Conservation (phyloP, 2,113 vertebrate genomes). For the Corythornis cristatus region DNA sequence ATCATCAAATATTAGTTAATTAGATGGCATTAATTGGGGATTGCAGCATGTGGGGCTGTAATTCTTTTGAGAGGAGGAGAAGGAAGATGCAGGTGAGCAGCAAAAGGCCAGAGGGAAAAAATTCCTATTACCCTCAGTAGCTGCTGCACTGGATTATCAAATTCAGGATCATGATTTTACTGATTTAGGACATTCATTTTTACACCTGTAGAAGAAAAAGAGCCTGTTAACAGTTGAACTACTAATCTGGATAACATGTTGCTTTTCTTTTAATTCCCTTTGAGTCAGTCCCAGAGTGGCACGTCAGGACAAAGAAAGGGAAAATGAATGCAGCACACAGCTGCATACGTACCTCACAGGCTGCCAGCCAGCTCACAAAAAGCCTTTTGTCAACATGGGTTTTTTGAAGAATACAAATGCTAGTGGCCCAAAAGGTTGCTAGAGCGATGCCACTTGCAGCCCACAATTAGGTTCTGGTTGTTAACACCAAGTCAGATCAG, state of each 20-base stretch:
- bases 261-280: not conserved
- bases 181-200: not conserved
- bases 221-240: not conserved
- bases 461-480: not conserved
- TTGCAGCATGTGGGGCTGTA: not conserved
- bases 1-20: not conserved
- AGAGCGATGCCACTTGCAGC: not conserved
- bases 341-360: not conserved
- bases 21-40: not conserved
- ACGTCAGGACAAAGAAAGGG: not conserved
- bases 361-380: constrained; percentile 19
- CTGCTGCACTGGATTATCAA: not conserved
- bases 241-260: not conserved
- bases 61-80: not conserved
- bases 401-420: not conserved
- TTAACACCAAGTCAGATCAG: not conserved
- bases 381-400: constrained; percentile 6
- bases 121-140: not conserved
- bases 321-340: not conserved
- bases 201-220: not conserved
- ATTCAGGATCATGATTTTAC: not conserved
- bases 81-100: not conserved
- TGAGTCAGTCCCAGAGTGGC: rapidly evolving
- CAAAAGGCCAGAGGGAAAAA: not conserved
- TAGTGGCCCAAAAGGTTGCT: not conserved